These are phyloP conservation scores for Apaloderma vittatum DNA, from an alignment of 2,113 vertebrate species.

Conservation along the genomic window DNA sequence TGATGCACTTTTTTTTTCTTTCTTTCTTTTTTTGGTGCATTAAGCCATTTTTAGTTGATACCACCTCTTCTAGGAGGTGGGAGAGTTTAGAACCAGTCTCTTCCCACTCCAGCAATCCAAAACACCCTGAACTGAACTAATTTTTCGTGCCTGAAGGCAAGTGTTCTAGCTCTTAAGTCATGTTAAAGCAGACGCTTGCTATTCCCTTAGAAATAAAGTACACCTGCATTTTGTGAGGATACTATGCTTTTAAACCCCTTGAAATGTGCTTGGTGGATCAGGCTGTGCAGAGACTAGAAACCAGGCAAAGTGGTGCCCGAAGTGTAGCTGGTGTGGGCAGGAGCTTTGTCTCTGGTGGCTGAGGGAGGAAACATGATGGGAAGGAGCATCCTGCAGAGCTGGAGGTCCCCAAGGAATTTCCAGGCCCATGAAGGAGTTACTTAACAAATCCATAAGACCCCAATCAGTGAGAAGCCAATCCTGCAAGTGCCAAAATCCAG, in stretches of 20 bases:
- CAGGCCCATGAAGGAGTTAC: not conserved
- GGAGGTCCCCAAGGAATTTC: not conserved
- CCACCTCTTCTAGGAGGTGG: accelerated
- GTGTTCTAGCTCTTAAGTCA: not conserved
- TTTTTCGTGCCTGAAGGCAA: not conserved
- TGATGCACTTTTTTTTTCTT: not conserved
- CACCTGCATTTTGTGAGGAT: not conserved
- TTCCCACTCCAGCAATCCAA: not conserved
- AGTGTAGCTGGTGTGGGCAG: not conserved
- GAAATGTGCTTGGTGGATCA: not conserved
- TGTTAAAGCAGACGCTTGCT: not conserved
- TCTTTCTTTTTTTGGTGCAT: not conserved
- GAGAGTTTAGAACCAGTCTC: not conserved
- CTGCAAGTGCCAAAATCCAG: not conserved
- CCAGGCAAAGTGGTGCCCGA: not conserved
- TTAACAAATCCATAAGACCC: not conserved
- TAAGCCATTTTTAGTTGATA: not conserved
- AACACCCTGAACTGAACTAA: accelerated
- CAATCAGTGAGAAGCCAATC: not conserved
- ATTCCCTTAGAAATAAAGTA: not conserved
- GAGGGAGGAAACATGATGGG: not conserved
- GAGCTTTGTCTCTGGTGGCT: not conserved
- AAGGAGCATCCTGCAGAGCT: not conserved
- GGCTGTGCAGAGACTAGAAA: not conserved
- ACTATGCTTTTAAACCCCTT: not conserved